These are phyloP conservation scores for Rhodeus uyekii DNA, from an alignment of 2,797 vertebrate species.

Conservation along the genomic window DNA sequence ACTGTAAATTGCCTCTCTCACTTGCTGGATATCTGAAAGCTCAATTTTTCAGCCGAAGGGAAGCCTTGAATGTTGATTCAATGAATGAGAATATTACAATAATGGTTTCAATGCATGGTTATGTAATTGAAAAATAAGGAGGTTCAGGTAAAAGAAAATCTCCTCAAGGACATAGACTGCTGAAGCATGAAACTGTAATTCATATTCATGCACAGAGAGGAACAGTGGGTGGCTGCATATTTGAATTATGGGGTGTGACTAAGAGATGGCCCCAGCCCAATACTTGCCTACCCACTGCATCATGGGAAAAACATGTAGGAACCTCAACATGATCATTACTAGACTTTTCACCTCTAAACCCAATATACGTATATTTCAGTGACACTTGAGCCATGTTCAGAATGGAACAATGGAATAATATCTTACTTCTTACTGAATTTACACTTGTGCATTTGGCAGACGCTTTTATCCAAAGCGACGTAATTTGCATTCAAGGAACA, in stretches of 20 bases:
- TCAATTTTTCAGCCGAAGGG: not conserved
- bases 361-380: not conserved
- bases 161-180: conserved; percentile 34
- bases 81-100: conserved; percentile 33
- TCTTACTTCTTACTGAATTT: not conserved
- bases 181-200: conserved; percentile 41
- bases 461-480: too few relatives aligned
- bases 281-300: not conserved
- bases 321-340: not conserved
- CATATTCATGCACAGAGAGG: conserved; percentile 16
- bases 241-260: conserved; percentile 22
- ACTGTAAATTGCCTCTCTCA: conserved; percentile 25
- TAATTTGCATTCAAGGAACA: too few relatives aligned
- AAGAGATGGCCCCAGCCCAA: not conserved
- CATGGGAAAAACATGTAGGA: not conserved
- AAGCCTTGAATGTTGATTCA: conserved; percentile 22
- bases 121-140: conserved; percentile 31
- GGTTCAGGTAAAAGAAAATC: conserved; percentile 31
- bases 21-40: not conserved
- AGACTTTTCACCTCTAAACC: not conserved
- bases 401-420: not conserved
- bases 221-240: conserved; percentile 23
- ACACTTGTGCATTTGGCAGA: too few relatives aligned
- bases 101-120: conserved; percentile 24
- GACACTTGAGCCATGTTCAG: not conserved